phyloP scores from a whole-genome alignment of 2,888 invertebrate species.

The Drepana falcataria region DNA sequence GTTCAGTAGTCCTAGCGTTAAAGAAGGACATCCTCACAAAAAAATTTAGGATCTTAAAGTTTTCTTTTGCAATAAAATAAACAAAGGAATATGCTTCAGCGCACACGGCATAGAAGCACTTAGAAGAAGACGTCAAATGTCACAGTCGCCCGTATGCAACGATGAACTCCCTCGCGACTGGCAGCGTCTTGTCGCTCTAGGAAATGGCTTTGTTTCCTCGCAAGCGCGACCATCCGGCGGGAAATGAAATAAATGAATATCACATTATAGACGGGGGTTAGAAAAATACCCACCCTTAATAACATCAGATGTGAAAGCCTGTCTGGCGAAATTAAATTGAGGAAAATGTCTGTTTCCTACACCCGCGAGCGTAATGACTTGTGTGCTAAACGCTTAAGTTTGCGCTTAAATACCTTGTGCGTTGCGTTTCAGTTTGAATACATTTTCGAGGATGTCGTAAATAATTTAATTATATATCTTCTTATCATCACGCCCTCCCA shows the following conservation, averaged over 20 bases:
- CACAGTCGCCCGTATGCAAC: constrained; percentile 8
- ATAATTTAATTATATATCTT: neutral
- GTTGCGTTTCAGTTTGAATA: neutral
- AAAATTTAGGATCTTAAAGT: too few relatives aligned
- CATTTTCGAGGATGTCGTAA: neutral
- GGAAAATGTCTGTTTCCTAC: constrained; percentile 32
- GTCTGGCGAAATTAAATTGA: constrained; percentile 51
- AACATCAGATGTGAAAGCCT: constrained; percentile 35
- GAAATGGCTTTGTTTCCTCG: constrained; percentile 73
- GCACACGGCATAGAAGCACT: neutral
- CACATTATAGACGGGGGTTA: constrained; percentile 44
- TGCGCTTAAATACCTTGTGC: constrained; percentile 9
- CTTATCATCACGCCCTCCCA: neutral
- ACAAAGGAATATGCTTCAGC: neutral
- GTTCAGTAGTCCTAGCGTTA: too few relatives aligned
- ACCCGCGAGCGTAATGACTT: constrained; percentile 31
- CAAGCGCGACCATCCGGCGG: constrained; percentile 50
- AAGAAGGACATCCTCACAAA: too few relatives aligned
- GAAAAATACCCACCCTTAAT: constrained; percentile 36
- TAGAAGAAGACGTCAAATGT: constrained; percentile 1
- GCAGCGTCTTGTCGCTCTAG: constrained; percentile 40
- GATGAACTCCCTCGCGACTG: constrained; percentile 2
- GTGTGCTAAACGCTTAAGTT: constrained; percentile 28
- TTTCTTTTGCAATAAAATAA: too few relatives aligned
- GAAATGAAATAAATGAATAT: constrained; percentile 69